Evolutionary conservation across 2,113 vertebrate genomes (phyloP).

Genomic region (Neofelis nebulosa): DNA sequence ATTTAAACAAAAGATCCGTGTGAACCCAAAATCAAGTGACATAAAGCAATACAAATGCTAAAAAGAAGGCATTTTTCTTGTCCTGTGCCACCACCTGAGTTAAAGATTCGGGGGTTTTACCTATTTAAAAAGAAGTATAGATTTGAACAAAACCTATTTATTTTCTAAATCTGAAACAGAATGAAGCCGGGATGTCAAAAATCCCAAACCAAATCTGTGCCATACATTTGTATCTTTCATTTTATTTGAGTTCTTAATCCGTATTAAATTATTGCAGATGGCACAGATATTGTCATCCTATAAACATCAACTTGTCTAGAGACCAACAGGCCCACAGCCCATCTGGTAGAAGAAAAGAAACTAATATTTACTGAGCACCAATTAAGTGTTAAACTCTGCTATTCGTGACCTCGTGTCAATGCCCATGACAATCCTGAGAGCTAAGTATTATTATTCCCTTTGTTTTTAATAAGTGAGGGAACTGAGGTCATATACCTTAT

Average conservation of each 20-base stretch:
- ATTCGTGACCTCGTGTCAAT: background rate
- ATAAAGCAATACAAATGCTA: background rate
- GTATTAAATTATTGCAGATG: background rate
- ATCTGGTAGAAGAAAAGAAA: background rate
- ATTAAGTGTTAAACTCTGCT: background rate
- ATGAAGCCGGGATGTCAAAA: conserved; percentile 18
- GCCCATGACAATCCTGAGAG: background rate
- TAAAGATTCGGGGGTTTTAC: background rate
- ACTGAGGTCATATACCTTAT: background rate
- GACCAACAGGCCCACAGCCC: background rate
- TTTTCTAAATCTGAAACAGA: conserved; percentile 43
- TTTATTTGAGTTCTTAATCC: background rate
- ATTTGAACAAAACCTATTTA: conserved; percentile 5
- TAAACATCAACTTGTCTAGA: background rate
- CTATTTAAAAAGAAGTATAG: background rate
- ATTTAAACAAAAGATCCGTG: background rate
- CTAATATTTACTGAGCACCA: background rate
- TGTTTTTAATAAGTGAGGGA: background rate
- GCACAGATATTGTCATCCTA: background rate
- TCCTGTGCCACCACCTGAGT: background rate
- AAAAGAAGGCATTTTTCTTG: conserved; percentile 9
- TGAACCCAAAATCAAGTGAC: background rate
- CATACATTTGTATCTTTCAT: background rate
- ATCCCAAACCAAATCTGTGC: background rate
- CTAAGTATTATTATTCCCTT: background rate